Conservation (phyloP, 2,888 invertebrate species). For the Schizaphis graminum region DNA sequence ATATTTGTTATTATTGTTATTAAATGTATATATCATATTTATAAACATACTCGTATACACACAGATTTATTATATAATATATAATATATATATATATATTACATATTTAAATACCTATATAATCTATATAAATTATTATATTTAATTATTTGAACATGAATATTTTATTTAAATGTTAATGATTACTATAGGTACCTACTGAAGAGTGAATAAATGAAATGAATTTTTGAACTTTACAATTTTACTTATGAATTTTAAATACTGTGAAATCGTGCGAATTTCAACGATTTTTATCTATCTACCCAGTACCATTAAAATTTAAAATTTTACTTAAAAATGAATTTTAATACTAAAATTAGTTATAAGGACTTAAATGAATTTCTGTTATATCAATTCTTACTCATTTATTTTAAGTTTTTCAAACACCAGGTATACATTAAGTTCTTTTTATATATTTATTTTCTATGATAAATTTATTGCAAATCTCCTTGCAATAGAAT, state of each 20-base stretch:
- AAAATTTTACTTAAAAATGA: too few relatives aligned
- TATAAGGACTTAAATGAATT: too few relatives aligned
- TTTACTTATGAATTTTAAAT: neutral
- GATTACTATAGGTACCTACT: neutral
- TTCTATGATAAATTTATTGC: too few relatives aligned
- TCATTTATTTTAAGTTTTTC: too few relatives aligned
- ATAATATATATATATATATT: neutral
- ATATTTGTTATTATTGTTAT: conserved; percentile 25
- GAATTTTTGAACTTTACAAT: neutral
- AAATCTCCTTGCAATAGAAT: too few relatives aligned
- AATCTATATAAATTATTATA: neutral
- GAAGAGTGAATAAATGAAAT: neutral
- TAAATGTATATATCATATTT: conserved; percentile 3
- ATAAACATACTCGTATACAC: conserved; percentile 18
- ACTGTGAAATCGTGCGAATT: neutral
- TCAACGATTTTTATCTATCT: too few relatives aligned
- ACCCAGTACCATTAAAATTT: too few relatives aligned
- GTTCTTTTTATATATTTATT: too few relatives aligned
- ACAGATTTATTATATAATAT: neutral
- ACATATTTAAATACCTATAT: neutral
- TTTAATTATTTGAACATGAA: neutral
- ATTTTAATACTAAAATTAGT: too few relatives aligned
- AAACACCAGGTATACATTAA: too few relatives aligned
- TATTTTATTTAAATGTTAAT: neutral
- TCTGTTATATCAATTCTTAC: too few relatives aligned